A percentile compares a stretch with the other conserved stretches of the same genome.
These are phyloP conservation scores for Corythoichthys haematopterus DNA, from an alignment of 2,113 vertebrate genomes.

Conservation along the genomic window DNA sequence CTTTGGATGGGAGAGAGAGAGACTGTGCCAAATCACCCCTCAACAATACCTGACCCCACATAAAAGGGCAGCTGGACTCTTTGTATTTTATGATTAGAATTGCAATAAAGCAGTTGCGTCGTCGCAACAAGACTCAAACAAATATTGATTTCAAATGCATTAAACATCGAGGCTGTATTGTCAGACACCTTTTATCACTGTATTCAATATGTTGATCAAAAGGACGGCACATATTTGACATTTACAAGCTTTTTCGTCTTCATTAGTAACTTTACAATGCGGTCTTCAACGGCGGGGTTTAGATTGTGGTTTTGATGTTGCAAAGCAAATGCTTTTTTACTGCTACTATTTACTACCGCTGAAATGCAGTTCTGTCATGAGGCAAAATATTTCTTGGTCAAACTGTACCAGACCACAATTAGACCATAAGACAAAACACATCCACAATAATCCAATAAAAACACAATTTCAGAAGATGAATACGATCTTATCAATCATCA, in stretches of 20 bases:
- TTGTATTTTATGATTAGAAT: constrained; percentile 52
- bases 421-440: not conserved
- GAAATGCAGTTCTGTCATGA: not conserved
- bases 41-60: constrained; percentile 60
- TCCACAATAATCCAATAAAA: not conserved
- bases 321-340: not conserved
- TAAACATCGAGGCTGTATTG: constrained; percentile 19
- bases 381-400: not conserved
- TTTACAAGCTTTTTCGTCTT: constrained; percentile 37
- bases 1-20: constrained; percentile 45
- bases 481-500: no score
- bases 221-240: constrained; percentile 64
- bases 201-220: constrained; percentile 1
- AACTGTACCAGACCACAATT: not conserved
- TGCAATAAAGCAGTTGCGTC: constrained; percentile 39
- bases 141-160: constrained; percentile 30
- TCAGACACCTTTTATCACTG: constrained; percentile 13
- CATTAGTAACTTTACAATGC: not conserved
- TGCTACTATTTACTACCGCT: not conserved
- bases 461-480: not conserved
- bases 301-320: not conserved
- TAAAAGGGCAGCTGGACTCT: constrained; percentile 61
- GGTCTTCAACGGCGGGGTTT: not conserved
- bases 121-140: constrained; percentile 12
- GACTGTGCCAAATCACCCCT: constrained; percentile 52